Percentiles rank a stretch among this genome's conserved stretches.
Conservation (phyloP, 2,888 invertebrate species). For the Bombylius major region DNA sequence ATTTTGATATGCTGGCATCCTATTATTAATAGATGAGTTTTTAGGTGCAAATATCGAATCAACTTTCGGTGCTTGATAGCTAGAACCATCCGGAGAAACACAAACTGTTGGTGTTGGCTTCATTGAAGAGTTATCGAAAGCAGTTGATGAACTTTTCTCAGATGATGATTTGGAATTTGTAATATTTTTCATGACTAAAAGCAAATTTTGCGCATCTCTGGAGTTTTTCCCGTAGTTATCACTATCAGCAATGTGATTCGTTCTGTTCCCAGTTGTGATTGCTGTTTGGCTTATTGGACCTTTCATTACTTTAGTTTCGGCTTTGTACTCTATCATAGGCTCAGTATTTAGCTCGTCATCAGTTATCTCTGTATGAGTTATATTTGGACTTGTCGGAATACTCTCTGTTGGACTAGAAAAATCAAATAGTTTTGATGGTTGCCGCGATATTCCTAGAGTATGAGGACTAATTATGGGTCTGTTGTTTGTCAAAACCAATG, state of each 20-base stretch:
- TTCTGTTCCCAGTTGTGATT: constrained; percentile 40
- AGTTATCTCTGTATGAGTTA: constrained; percentile 22
- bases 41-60: constrained; percentile 30
- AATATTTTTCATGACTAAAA: constrained; percentile 45
- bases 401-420: constrained; percentile 14
- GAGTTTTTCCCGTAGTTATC: constrained; percentile 38
- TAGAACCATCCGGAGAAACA: constrained; percentile 30
- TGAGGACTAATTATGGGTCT: constrained; percentile 26
- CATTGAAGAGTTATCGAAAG: neutral
- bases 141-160: constrained; percentile 16
- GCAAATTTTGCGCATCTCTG: constrained; percentile 40
- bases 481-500: constrained; percentile 27
- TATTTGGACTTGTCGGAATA: constrained; percentile 5
- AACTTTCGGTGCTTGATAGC: constrained; percentile 31
- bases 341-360: constrained; percentile 32
- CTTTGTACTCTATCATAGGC: constrained; percentile 45
- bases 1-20: constrained; percentile 22
- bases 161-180: constrained; percentile 25
- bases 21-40: constrained; percentile 24
- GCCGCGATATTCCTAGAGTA: constrained; percentile 13
- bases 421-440: constrained; percentile 15
- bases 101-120: constrained; percentile 21
- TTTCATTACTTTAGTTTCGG: constrained; percentile 62
- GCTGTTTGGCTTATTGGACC: constrained; percentile 63
- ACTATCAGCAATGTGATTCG: constrained; percentile 33